Evolutionary conservation across 2,888 invertebrate genomes (phyloP).

Genomic region (Seira ritae): DNA sequence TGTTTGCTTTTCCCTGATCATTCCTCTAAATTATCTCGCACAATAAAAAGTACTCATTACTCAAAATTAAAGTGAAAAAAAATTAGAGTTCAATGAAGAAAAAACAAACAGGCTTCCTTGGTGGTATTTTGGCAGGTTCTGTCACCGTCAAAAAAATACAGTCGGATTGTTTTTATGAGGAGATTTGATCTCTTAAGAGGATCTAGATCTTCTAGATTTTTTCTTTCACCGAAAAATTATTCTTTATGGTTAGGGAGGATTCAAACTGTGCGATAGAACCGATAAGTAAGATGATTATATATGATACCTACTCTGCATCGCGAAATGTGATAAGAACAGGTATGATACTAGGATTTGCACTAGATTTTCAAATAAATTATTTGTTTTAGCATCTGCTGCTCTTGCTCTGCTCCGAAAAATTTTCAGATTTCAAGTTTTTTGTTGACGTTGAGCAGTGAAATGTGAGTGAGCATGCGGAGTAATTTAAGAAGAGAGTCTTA

Average conservation of each 20-base stretch:
- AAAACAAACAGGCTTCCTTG: slow-evolving; percentile 39
- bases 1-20: slow-evolving; percentile 13
- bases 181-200: background rate
- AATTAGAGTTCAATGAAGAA: slow-evolving; percentile 22
- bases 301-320: background rate
- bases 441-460: slow-evolving; percentile 10
- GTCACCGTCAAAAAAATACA: slow-evolving; percentile 17
- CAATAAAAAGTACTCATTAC: slow-evolving; percentile 17
- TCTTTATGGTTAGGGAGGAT: slow-evolving; percentile 11
- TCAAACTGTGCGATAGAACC: slow-evolving; percentile 23
- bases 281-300: slow-evolving; percentile 19
- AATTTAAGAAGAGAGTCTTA: slow-evolving; percentile 38
- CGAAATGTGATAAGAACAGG: slow-evolving; percentile 19
- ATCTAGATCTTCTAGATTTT: slow-evolving; percentile 61
- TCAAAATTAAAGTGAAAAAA: slow-evolving; percentile 29
- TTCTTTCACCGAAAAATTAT: slow-evolving; percentile 23
- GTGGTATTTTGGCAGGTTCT: slow-evolving; percentile 28
- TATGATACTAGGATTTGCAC: background rate
- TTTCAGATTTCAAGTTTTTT: background rate
- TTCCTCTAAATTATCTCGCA: slow-evolving; percentile 17
- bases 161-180: slow-evolving; percentile 37
- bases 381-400: background rate
- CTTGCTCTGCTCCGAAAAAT: background rate
- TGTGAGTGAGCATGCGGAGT: slow-evolving; percentile 44
- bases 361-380: background rate